Conservation (phyloP, 2,797 vertebrate genomes). For the Tinamus major region DNA sequence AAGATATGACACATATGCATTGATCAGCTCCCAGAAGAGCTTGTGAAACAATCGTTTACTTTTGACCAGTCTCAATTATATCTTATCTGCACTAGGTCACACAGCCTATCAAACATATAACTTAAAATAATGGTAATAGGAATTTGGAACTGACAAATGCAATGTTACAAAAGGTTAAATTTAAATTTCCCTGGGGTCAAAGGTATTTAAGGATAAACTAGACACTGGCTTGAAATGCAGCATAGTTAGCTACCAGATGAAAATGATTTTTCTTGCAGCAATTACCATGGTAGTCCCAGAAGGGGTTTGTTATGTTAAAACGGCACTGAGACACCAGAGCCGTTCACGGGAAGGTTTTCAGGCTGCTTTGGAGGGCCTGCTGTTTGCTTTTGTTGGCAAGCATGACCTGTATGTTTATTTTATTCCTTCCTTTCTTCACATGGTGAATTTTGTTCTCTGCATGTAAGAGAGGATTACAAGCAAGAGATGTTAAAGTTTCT, state of each 20-base stretch:
- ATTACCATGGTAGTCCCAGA: conserved; percentile 66
- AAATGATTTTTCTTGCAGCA: conserved; percentile 77
- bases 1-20: neutral
- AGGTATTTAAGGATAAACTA: conserved; percentile 70
- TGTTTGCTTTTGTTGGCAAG: conserved; percentile 72
- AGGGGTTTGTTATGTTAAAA: conserved; percentile 74
- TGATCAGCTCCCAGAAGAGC: conserved; percentile 5
- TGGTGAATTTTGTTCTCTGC: conserved; percentile 69
- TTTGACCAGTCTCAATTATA: neutral
- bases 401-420: conserved; percentile 69
- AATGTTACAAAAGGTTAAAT: conserved; percentile 58
- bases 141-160: conserved; percentile 44
- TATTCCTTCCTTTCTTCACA: conserved; percentile 62
- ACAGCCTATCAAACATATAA: neutral
- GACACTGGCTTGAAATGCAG: conserved; percentile 62
- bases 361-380: conserved; percentile 62
- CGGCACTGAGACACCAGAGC: conserved; percentile 53
- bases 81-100: conserved; percentile 18
- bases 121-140: conserved; percentile 34
- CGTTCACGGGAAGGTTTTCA: conserved; percentile 57
- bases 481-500: conserved; percentile 73
- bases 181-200: conserved; percentile 72
- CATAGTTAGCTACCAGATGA: conserved; percentile 64
- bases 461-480: conserved; percentile 67
- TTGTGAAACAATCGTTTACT: neutral